Percentiles rank a stretch among this genome's conserved stretches.
Conservation (phyloP, 2,888 invertebrate species). For the Cantharis rufa region DNA sequence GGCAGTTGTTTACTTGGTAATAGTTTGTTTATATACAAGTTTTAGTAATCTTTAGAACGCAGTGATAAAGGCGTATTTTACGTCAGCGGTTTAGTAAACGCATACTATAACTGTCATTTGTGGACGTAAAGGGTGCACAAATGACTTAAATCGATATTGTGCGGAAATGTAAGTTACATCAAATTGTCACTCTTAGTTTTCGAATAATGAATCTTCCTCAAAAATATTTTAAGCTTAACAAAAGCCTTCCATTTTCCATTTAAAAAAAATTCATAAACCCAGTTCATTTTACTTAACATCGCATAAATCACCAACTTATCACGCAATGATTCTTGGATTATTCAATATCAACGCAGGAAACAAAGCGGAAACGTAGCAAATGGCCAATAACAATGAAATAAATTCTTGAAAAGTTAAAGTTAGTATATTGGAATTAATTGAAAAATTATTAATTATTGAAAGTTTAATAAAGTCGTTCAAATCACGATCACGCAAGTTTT, state of each 20-base stretch:
- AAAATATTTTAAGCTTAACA: background rate
- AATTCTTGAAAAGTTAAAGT: background rate
- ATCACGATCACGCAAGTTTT: background rate
- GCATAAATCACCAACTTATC: slow-evolving; percentile 16
- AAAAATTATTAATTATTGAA: background rate
- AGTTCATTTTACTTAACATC: slow-evolving; percentile 12
- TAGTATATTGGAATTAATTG: background rate
- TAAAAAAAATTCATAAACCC: slow-evolving; percentile 4
- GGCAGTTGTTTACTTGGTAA: background rate
- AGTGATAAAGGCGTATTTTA: slow-evolving; percentile 1
- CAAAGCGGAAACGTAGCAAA: slow-evolving; percentile 12
- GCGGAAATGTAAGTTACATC: background rate
- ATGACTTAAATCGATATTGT: background rate
- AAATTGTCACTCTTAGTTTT: background rate
- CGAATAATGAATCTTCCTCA: background rate
- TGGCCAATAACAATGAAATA: slow-evolving; percentile 4
- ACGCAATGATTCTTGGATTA: slow-evolving; percentile 18
- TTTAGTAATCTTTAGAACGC: slow-evolving; percentile 1
- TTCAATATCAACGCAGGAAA: slow-evolving; percentile 14
- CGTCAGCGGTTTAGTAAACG: slow-evolving; percentile 1
- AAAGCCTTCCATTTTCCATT: slow-evolving; percentile 1
- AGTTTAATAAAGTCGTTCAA: background rate
- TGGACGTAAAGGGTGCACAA: background rate
- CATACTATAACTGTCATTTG: slow-evolving; percentile 1
- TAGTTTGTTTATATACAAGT: slow-evolving; percentile 1